Conservation (phyloP, 2,888 invertebrate genomes). For the Plagiodera versicolora region DNA sequence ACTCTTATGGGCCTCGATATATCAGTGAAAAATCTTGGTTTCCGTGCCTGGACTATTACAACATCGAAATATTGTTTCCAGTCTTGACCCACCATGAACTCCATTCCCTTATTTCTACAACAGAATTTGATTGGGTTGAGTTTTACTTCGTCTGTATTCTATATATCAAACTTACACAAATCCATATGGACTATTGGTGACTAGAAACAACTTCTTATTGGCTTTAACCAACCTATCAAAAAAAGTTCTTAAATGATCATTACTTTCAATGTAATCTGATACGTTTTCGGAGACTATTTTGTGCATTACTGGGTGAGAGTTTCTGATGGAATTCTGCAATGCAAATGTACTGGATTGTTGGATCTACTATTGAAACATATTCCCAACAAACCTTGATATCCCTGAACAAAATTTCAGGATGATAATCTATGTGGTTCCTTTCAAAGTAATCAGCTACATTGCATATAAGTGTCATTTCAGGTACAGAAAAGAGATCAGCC, state of each 20-base stretch:
- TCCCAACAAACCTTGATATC: constrained; percentile 78
- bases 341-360: constrained; percentile 11
- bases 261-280: constrained; percentile 76
- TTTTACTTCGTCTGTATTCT: not conserved
- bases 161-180: constrained; percentile 63
- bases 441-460: constrained; percentile 94
- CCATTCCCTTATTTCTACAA: constrained; percentile 88
- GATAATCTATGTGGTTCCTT: constrained; percentile 85
- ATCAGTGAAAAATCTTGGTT: constrained; percentile 95
- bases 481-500: constrained; percentile 95
- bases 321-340: constrained; percentile 79
- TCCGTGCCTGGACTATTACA: constrained; percentile 91
- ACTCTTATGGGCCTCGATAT: constrained; percentile 87
- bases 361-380: not conserved
- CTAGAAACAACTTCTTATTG: constrained; percentile 88
- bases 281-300: constrained; percentile 81
- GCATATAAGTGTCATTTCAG: constrained; percentile 91
- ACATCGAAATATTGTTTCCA: constrained; percentile 94
- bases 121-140: constrained; percentile 15
- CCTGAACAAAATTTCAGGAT: constrained; percentile 92
- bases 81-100: constrained; percentile 79
- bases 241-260: constrained; percentile 71
- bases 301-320: constrained; percentile 88
- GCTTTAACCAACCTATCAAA: constrained; percentile 73
- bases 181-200: constrained; percentile 94